Evolutionary conservation across 2,888 invertebrate species (phyloP), one percentile per base, ranked within the genome.

Genomic region (Sclerodermus sp.): DNA sequence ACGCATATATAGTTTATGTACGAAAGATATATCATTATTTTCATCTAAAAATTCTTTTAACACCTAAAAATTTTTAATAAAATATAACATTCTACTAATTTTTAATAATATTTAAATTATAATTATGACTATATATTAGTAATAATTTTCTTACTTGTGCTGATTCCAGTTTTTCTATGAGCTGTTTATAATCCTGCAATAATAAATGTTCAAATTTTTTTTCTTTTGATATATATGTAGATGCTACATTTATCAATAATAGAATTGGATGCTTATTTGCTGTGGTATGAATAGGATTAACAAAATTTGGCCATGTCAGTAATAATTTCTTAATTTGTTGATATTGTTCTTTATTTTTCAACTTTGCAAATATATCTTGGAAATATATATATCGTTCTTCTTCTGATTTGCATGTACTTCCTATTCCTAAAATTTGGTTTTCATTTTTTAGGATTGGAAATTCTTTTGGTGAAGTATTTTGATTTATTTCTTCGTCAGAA

Each of bases 1-100:
- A 57, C 68, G 59, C 13, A 78, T 57, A 47, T 67, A 71, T 55
- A 78, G 58, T 18, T 58, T 58, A 34, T 74, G 69, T 42, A 73
- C 66, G 1, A 58, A 17, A 30, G 61, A 58, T 31, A 68, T 63
- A 16, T 52, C 18, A 47, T 64, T 52, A 30, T 53, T 58, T 15
- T 66, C 47, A 3, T 55, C 42, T 23, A 76, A 45, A 58, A 73
- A 74, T 43, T 71, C 59, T 13, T 56, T 46, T 13, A 77, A 47
- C 1, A 67, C 30, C 74, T 76, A 41, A 9, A 38, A 45, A 52
- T 6, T 30, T 45, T 10, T 40, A 14, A 47, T 44, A 16, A 34
- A 47, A 47, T 46, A 41, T 13, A 16, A 51, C 32, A n/a, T 34
- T 23, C 14, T 12, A 37, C 29, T 37, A 5, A 36, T n/a, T 10